phyloP scores from a whole-genome alignment of 2,113 vertebrate species.

The Menura novaehollandiae region DNA sequence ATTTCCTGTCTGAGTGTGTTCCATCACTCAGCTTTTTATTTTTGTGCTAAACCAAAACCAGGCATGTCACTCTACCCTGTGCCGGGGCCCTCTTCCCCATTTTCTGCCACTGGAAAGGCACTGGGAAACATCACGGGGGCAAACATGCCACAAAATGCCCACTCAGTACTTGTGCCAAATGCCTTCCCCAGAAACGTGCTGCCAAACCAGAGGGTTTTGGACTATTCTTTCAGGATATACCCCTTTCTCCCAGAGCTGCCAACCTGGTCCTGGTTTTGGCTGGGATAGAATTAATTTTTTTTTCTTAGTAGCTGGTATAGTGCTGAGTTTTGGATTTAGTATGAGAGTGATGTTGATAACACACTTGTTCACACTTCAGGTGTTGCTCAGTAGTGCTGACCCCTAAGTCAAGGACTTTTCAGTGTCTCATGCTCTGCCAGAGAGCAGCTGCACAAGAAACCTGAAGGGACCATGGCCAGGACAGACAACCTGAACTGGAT shows the following conservation, averaged over 20 bases:
- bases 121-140: neutral
- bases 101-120: neutral
- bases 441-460: neutral
- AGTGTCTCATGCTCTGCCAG: neutral
- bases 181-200: neutral
- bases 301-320: neutral
- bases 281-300: neutral
- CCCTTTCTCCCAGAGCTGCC: neutral
- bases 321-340: neutral
- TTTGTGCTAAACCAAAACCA: neutral
- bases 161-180: neutral
- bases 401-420: neutral
- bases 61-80: neutral
- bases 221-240: neutral
- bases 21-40: neutral
- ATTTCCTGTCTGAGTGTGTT: slow-evolving; percentile 1
- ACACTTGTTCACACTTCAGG: too few species aligned
- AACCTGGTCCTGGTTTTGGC: neutral
- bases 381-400: neutral
- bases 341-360: neutral
- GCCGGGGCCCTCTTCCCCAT: neutral
- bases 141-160: neutral
- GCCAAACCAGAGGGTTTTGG: neutral
- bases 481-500: neutral
- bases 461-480: neutral